Evolutionary conservation across 2,888 invertebrate species (phyloP).

Genomic region (Chloroclystis v-ata): DNA sequence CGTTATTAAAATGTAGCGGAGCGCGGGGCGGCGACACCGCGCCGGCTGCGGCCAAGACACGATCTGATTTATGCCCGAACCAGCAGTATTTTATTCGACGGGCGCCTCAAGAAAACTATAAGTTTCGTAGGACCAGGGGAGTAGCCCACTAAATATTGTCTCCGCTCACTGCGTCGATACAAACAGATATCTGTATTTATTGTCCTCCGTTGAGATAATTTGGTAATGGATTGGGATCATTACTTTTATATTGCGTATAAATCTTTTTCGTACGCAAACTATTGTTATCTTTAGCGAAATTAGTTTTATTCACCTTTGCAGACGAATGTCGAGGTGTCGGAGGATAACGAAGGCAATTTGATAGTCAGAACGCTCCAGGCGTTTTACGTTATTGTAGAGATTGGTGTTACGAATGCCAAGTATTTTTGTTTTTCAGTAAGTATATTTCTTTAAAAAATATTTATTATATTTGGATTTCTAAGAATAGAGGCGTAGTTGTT

Average conservation of each 20-base stretch:
- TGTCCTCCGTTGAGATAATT: conserved; percentile 69
- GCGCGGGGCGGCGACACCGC: conserved; percentile 48
- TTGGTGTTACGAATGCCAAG: too few relatives aligned
- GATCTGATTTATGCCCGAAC: conserved; percentile 72
- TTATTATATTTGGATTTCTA: too few relatives aligned
- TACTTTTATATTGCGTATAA: conserved; percentile 46
- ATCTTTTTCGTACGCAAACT: conserved; percentile 25
- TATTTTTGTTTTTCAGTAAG: too few relatives aligned
- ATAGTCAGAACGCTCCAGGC: conserved; percentile 38
- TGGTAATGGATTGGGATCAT: conserved; percentile 71
- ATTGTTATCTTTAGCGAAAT: conserved; percentile 23
- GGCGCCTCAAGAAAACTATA: conserved; percentile 78
- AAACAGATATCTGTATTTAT: conserved; percentile 74
- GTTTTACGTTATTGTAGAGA: conserved; percentile 25
- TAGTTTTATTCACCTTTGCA: conserved; percentile 28
- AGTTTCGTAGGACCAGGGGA: conserved; percentile 75
- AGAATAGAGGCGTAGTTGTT: too few relatives aligned
- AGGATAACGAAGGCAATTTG: conserved; percentile 63
- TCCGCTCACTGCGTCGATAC: conserved; percentile 69
- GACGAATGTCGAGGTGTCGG: conserved; percentile 25
- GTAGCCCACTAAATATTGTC: conserved; percentile 76
- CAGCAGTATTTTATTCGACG: conserved; percentile 77
- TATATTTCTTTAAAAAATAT: too few relatives aligned
- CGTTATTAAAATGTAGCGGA: conserved; percentile 75
- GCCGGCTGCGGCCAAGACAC: conserved; percentile 69